Percentiles rank a stretch among this genome's conserved stretches.
These are phyloP conservation scores for Eurytoma californica DNA, from an alignment of 2,888 invertebrate species.

Conservation along the genomic window DNA sequence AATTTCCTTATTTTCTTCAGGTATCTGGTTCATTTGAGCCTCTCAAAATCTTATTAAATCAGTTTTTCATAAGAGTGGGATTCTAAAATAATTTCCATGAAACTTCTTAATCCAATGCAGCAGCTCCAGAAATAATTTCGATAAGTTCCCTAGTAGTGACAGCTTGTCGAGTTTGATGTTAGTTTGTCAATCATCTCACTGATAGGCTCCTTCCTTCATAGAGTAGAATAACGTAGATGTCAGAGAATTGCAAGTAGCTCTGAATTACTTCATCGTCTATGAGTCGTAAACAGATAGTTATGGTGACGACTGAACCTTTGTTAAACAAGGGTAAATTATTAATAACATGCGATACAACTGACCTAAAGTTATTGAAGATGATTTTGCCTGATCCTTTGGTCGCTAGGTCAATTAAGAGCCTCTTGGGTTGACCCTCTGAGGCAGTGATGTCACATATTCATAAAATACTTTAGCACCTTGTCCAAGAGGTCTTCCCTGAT, in stretches of 20 bases:
- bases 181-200: constrained; percentile 99
- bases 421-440: constrained; percentile 81
- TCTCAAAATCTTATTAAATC: no score
- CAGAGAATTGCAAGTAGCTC: constrained; percentile 97
- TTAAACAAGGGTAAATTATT: constrained; percentile 90
- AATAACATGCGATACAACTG: constrained; percentile 93
- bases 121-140: constrained; percentile 93
- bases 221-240: constrained; percentile 95
- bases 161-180: constrained; percentile 96
- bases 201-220: constrained; percentile 97
- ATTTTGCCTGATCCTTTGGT: constrained; percentile 95
- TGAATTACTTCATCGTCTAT: constrained; percentile 91
- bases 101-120: constrained; percentile 79
- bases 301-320: constrained; percentile 86
- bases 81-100: constrained; percentile 43
- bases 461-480: constrained; percentile 93
- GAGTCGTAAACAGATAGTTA: constrained; percentile 95
- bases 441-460: constrained; percentile 89
- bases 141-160: constrained; percentile 93
- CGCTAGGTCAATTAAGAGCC: constrained; percentile 93
- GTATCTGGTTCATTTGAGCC: no score
- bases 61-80: constrained; percentile 39
- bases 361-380: constrained; percentile 94
- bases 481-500: constrained; percentile 94
- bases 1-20: no score